phyloP scores from a whole-genome alignment of 2,113 vertebrate species.

The Ctenomys sociabilis region DNA sequence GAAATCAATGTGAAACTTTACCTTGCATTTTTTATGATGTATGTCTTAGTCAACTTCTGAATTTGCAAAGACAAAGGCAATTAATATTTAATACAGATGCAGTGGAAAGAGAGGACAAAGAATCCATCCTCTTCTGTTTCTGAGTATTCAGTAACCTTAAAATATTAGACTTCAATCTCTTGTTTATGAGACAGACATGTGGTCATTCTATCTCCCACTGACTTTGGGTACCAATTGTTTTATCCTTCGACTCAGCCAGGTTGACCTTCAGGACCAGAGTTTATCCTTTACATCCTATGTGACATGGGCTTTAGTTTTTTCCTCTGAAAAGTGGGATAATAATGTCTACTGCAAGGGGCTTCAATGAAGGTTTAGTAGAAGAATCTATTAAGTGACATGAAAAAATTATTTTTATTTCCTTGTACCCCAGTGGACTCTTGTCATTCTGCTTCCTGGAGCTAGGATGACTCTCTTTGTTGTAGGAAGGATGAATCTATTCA shows the following conservation, averaged over 20 bases:
- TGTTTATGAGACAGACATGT: background rate
- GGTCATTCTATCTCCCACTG: background rate
- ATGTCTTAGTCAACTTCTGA: slow-evolving; percentile 71
- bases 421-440: background rate
- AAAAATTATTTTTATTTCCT: background rate
- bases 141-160: slow-evolving; percentile 19
- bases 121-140: slow-evolving; percentile 30
- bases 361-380: background rate
- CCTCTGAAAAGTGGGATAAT: background rate
- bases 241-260: background rate
- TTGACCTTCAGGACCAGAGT: background rate
- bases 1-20: slow-evolving; percentile 71
- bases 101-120: slow-evolving; percentile 47
- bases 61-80: slow-evolving; percentile 76
- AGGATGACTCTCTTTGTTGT: rapidly evolving
- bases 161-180: slow-evolving; percentile 52
- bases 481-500: background rate
- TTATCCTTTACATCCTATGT: background rate
- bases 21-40: slow-evolving; percentile 76
- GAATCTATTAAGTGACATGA: background rate
- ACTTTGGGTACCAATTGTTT: background rate
- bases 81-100: slow-evolving; percentile 79
- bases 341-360: background rate
- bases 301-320: background rate
- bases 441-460: background rate